phyloP scores from a whole-genome alignment of 1,140 invertebrate genomes.

The Papilio glaucus region DNA sequence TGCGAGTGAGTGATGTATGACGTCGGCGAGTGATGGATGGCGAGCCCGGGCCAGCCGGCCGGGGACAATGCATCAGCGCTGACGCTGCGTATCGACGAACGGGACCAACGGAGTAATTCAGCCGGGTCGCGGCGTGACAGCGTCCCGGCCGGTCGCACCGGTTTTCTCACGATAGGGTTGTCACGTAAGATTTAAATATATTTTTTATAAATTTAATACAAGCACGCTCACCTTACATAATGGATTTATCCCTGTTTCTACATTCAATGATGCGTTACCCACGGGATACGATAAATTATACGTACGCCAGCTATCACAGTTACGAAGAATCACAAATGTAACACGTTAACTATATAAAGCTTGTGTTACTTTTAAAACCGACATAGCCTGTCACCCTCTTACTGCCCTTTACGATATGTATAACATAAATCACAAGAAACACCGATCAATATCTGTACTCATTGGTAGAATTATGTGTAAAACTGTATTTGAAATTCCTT shows the following conservation, averaged over 20 bases:
- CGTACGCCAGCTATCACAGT: neutral
- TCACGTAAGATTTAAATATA: constrained; percentile 32
- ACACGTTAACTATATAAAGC: no score
- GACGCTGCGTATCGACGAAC: constrained; percentile 61
- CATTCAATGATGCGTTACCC: no score
- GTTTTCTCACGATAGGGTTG: constrained; percentile 48
- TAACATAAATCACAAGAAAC: no score
- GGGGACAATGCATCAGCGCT: constrained; percentile 65
- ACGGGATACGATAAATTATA: neutral
- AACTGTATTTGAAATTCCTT: neutral
- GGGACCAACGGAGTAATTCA: constrained; percentile 59
- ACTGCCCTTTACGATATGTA: no score
- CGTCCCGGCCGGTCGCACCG: constrained; percentile 54
- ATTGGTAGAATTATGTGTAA: no score
- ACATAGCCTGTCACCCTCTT: no score
- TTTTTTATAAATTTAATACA: neutral
- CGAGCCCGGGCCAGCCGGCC: constrained; percentile 41
- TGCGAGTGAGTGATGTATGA: constrained; percentile 30
- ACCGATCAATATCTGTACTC: no score
- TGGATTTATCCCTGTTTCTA: no score
- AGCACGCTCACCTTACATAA: no score
- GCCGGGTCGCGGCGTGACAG: constrained; percentile 54
- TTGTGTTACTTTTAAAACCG: no score
- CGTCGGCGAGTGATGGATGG: constrained; percentile 47
- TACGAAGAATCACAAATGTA: neutral